Base-by-base conservation (phyloP, 2,888 invertebrate genomes). In the Drosophila paramelanica region DNA sequence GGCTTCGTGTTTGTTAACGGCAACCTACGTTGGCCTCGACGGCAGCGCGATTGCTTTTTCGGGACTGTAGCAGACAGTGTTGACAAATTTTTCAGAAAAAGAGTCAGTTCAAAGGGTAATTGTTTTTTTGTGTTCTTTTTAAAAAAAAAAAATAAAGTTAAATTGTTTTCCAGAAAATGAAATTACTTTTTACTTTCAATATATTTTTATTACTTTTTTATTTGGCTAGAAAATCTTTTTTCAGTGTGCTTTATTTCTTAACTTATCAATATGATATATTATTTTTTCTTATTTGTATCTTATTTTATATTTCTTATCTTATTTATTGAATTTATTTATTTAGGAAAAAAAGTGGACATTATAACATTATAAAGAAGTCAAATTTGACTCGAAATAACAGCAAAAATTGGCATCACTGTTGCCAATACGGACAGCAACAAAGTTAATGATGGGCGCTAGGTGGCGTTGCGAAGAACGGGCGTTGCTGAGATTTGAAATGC, bases 401-500 rank as follows among this genome's bases (percentile, higher is more conserved):
- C 23, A 8, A 33, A 5, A 13, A 13, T 5, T 4, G 36, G 17
- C 55, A 55, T 36, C 55, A 25, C 55, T 38, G 36, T 5, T 13
- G 14, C 7, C 17, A 14, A 51, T 56, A 41, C 20, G 43, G 51
- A 50, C 36, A 17, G 42, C 66, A 61, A 61, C 59, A 69, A 67
- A 60, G 41, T 49, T n/a, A 20, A 20, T 33, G 25, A 25, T 51
- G 61, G 36, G 38, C 49, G 66, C 53, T 47, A 58, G 57, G 60
- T 67, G 58, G 68, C 50, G 73, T 51, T 41, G 47, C 47, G 57
- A 60, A 67, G 77, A 72, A 85, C 88, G 86, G 88, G 86, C 67
- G 79, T 64, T 77, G 68, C 86, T 79, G 88, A 83, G 82, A 83
- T 83, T 83, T 83, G 86, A 77, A 82, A 76, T 61, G 71, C 82